Conservation (phyloP, 2,113 vertebrate species). For the Callipepla squamata region DNA sequence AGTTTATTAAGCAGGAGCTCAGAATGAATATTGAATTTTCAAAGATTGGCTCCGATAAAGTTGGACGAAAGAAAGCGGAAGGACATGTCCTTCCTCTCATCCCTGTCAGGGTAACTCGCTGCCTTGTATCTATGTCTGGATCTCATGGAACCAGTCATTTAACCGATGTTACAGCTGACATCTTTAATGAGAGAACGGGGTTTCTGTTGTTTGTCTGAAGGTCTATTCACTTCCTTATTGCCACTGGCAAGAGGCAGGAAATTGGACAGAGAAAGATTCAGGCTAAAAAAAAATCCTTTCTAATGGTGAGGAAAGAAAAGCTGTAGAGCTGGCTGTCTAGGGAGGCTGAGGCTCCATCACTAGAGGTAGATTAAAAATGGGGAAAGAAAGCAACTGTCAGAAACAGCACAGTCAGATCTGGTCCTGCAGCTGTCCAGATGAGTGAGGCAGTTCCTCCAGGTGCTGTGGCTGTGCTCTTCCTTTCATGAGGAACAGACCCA, state of each 20-base stretch:
- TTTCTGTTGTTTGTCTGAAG: slow-evolving; percentile 12
- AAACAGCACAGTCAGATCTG: not conserved
- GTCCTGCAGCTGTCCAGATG: not conserved
- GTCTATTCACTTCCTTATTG: not conserved
- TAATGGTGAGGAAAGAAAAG: not conserved
- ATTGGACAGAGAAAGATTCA: not conserved
- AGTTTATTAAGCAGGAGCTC: slow-evolving; percentile 51
- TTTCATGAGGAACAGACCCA: not conserved
- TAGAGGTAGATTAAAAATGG: not conserved
- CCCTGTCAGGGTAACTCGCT: not conserved
- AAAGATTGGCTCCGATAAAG: not conserved
- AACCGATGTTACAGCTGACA: not conserved
- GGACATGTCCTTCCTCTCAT: not conserved
- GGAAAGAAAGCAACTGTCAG: not conserved
- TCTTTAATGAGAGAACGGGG: not conserved
- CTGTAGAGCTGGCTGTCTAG: not conserved
- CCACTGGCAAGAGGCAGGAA: not conserved
- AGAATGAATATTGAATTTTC: slow-evolving; percentile 49
- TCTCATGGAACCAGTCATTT: not conserved
- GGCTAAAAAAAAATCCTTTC: not conserved
- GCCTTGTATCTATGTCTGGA: not conserved
- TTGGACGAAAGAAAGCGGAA: slow-evolving; percentile 14
- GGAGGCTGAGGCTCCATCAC: not conserved
- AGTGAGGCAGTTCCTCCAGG: not conserved
- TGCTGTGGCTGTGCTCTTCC: not conserved